Evolutionary conservation across 1,140 invertebrate species (phyloP).

Genomic region (Charaxes varanes): DNA sequence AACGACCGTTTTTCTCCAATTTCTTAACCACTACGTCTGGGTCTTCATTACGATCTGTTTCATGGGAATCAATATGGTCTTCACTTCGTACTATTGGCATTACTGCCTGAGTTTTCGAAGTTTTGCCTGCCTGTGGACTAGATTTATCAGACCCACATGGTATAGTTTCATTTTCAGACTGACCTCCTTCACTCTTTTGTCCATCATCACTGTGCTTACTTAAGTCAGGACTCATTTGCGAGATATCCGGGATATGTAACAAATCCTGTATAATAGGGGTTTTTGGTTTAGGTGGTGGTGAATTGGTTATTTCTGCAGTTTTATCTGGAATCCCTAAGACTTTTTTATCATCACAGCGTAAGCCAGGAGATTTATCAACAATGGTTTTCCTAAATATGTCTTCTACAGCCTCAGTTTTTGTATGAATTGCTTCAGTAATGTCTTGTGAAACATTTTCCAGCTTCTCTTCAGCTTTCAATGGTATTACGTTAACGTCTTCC

Average conservation of each 20-base stretch:
- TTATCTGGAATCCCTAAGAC: slow-evolving; percentile 45
- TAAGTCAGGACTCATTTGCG: slow-evolving; percentile 58
- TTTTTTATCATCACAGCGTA: slow-evolving; percentile 42
- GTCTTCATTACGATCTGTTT: slow-evolving; percentile 39
- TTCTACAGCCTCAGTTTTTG: slow-evolving; percentile 45
- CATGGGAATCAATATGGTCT: slow-evolving; percentile 48
- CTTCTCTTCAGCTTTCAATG: slow-evolving; percentile 29
- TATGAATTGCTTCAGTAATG: slow-evolving; percentile 30
- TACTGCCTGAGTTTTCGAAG: slow-evolving; percentile 63
- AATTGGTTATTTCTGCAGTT: slow-evolving; percentile 45
- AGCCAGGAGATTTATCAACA: slow-evolving; percentile 28
- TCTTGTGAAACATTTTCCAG: slow-evolving; percentile 31
- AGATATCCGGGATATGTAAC: slow-evolving; percentile 53
- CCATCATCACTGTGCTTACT: slow-evolving; percentile 64
- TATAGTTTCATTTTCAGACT: slow-evolving; percentile 70
- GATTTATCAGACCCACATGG: slow-evolving; percentile 66
- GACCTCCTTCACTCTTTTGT: slow-evolving; percentile 56
- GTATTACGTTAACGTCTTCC: slow-evolving; percentile 27
- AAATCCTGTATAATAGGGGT: slow-evolving; percentile 55
- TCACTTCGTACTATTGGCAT: slow-evolving; percentile 66
- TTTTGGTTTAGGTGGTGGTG: slow-evolving; percentile 60
- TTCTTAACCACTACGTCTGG: slow-evolving; percentile 55
- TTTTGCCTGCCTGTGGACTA: slow-evolving; percentile 54
- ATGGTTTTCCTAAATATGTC: slow-evolving; percentile 45
- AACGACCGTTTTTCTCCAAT: slow-evolving; percentile 57